Evolutionary conservation across 2,888 invertebrate species (phyloP).

Genomic region (Zygothrica quintamaculata): DNA sequence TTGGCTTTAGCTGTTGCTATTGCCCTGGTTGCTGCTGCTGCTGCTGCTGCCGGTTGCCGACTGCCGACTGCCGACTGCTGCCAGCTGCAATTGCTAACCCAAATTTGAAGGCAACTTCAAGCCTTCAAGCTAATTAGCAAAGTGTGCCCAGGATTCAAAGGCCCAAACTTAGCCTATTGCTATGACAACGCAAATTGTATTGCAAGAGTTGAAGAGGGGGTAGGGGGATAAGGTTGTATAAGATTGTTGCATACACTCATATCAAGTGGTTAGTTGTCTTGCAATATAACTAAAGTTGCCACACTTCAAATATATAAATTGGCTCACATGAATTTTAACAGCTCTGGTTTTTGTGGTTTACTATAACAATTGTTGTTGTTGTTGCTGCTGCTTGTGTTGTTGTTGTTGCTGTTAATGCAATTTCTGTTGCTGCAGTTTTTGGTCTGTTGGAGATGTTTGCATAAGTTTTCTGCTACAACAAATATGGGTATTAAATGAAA

Average conservation of each 20-base stretch:
- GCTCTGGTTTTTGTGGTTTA: slow-evolving; percentile 35
- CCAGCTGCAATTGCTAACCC: slow-evolving; percentile 49
- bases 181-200: slow-evolving; percentile 3
- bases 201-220: too few relatives aligned
- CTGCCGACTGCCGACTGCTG: neutral
- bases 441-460: too few relatives aligned
- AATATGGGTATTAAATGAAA: neutral
- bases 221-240: too few relatives aligned
- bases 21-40: slow-evolving; percentile 19
- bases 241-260: neutral
- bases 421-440: too few relatives aligned
- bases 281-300: slow-evolving; percentile 34
- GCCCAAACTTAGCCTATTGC: slow-evolving; percentile 12
- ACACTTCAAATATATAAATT: slow-evolving; percentile 62
- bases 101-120: slow-evolving; percentile 61
- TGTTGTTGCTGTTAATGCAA: slow-evolving; percentile 36
- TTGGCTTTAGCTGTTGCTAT: neutral
- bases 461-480: neutral
- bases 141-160: slow-evolving; percentile 55
- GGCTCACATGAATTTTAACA: slow-evolving; percentile 57
- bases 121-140: slow-evolving; percentile 67
- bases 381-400: slow-evolving; percentile 2
- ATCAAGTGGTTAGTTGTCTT: slow-evolving; percentile 30
- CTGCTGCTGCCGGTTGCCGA: neutral
- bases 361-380: neutral